These are phyloP conservation scores for Thysanoteuthis rhombus DNA, from an alignment of 2,888 invertebrate species.

Conservation along the genomic window DNA sequence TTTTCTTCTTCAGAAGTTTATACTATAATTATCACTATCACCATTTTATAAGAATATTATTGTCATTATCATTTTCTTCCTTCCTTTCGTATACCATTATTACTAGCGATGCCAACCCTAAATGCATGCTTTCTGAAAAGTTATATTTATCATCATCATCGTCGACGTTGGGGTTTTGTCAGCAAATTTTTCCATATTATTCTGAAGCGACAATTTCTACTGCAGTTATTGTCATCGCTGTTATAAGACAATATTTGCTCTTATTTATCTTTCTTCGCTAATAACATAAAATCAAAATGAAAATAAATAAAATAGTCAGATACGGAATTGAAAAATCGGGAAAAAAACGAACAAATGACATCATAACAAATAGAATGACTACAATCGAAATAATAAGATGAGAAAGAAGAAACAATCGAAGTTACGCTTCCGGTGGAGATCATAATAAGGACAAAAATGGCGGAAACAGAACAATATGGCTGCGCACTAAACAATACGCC, in stretches of 20 bases:
- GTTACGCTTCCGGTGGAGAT: neutral
- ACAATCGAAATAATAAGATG: neutral
- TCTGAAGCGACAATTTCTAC: neutral
- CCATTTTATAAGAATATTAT: too few species aligned
- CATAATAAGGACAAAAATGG: neutral
- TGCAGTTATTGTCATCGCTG: neutral
- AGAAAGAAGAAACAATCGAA: neutral
- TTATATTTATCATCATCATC: neutral
- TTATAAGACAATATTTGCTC: neutral
- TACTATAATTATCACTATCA: too few species aligned
- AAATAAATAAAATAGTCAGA: neutral
- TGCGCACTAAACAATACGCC: neutral
- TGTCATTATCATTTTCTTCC: too few species aligned
- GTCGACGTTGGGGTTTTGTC: neutral
- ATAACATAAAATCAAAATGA: neutral
- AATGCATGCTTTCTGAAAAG: too few species aligned
- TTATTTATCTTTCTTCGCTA: neutral
- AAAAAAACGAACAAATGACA: neutral
- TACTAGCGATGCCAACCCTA: too few species aligned
- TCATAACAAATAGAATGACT: neutral
- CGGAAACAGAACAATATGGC: slow-evolving; percentile 12
- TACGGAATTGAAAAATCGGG: neutral
- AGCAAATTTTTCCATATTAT: neutral
- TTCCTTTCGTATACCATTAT: too few species aligned
- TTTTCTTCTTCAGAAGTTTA: too few species aligned